phyloP scores from a whole-genome alignment of 2,113 vertebrate species.

The Odontophorus gujanensis region DNA sequence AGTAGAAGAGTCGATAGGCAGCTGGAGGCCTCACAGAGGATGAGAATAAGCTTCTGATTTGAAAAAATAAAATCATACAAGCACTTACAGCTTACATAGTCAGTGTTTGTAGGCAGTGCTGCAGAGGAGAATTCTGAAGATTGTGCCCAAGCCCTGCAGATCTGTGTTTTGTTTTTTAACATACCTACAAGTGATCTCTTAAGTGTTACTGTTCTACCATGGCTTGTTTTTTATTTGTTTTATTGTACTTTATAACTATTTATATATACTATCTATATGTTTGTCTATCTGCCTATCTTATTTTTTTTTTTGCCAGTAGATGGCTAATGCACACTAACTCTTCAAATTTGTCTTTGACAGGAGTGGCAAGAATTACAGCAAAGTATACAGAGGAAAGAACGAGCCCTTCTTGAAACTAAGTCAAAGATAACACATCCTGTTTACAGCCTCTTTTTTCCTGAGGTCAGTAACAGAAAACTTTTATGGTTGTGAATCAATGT shows the following conservation, averaged over 20 bases:
- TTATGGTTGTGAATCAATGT: not conserved
- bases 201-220: not conserved
- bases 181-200: not conserved
- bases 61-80: not conserved
- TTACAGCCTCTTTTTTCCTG: constrained; percentile 95
- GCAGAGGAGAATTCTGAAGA: not conserved
- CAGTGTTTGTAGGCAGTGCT: not conserved
- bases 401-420: constrained; percentile 96
- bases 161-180: not conserved
- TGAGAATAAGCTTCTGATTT: not conserved
- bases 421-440: constrained; percentile 96
- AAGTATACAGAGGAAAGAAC: constrained; percentile 95
- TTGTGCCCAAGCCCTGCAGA: not conserved
- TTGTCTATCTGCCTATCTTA: too few species aligned
- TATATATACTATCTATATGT: too few species aligned
- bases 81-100: not conserved
- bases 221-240: not conserved
- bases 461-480: constrained; percentile 77
- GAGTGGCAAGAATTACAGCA: constrained; percentile 99
- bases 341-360: constrained; percentile 75
- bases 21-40: not conserved
- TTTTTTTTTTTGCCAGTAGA: not conserved
- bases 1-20: not conserved
- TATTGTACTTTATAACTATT: not conserved
- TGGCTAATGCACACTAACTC: not conserved